Percentiles rank a stretch among this genome's conserved stretches.
Evolutionary conservation across 1,140 invertebrate genomes (phyloP).

Genomic region (Drosophila ficusphila): DNA sequence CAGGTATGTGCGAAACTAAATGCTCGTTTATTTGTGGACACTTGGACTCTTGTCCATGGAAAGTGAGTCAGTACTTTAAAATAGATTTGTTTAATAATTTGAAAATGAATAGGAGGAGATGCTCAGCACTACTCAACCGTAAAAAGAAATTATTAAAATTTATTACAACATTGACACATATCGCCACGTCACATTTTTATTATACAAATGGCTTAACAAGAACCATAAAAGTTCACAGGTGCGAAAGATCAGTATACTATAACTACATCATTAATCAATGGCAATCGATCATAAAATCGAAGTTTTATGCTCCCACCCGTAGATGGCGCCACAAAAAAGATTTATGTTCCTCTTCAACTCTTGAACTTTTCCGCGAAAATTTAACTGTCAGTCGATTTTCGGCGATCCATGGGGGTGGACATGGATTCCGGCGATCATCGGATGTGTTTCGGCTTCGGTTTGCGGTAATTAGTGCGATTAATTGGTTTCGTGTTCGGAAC

Average conservation of each 20-base stretch:
- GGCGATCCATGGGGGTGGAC: slow-evolving; percentile 30
- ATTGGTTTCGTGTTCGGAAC: slow-evolving; percentile 60
- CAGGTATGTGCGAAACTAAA: slow-evolving; percentile 59
- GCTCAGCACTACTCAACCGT: no score
- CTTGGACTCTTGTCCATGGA: not conserved
- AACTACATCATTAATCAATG: slow-evolving; percentile 17
- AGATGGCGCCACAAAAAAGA: slow-evolving; percentile 35
- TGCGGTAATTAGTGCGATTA: slow-evolving; percentile 68
- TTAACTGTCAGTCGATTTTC: slow-evolving; percentile 11
- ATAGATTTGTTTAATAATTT: no score
- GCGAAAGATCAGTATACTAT: slow-evolving; percentile 12
- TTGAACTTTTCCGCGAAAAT: slow-evolving; percentile 29
- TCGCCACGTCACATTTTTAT: not conserved
- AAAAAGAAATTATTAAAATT: no score
- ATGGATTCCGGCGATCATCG: slow-evolving; percentile 14
- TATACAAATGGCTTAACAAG: not conserved
- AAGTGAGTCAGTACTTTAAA: slow-evolving; percentile 18
- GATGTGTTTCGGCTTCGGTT: not conserved
- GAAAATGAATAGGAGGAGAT: no score
- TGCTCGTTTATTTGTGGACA: slow-evolving; percentile 16
- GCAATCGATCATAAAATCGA: slow-evolving; percentile 26
- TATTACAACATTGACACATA: no score
- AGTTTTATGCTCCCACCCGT: slow-evolving; percentile 15
- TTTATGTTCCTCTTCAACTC: slow-evolving; percentile 46
- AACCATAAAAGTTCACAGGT: slow-evolving; percentile 8